Evolutionary conservation across 2,797 vertebrate genomes (phyloP).

Genomic region (Myioborus melanocephalus): DNA sequence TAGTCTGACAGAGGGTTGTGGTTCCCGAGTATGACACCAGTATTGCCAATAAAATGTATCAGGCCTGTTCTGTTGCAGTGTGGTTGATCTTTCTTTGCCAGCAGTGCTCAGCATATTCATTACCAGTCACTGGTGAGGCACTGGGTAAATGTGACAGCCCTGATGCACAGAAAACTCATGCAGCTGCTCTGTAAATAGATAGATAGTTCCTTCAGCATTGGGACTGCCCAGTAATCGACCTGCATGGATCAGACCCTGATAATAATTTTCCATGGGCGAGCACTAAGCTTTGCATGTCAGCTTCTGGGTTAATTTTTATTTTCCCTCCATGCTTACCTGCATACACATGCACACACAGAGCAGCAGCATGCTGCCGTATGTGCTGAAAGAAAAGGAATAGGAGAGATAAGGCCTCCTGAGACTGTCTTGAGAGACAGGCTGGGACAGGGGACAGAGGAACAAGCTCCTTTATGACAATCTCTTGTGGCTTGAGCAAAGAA

Average conservation of each 20-base stretch:
- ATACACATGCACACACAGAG: accelerated
- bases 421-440: neutral
- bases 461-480: neutral
- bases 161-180: neutral
- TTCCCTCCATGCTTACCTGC: neutral
- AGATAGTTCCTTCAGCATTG: accelerated
- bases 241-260: neutral
- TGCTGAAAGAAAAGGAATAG: neutral
- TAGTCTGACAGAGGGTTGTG: conserved; percentile 55
- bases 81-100: neutral
- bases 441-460: neutral
- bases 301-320: neutral
- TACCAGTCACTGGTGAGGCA: neutral
- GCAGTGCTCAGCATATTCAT: neutral
- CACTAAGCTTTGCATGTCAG: neutral
- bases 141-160: neutral
- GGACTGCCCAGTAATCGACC: neutral
- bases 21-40: conserved; percentile 56
- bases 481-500: neutral
- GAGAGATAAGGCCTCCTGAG: neutral
- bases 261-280: neutral
- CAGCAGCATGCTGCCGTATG: accelerated
- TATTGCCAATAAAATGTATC: conserved; percentile 68
- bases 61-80: conserved; percentile 4
- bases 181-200: neutral